Base-by-base conservation (phyloP, 2,888 invertebrate genomes). In the Caenorhabditis angaria region DNA sequence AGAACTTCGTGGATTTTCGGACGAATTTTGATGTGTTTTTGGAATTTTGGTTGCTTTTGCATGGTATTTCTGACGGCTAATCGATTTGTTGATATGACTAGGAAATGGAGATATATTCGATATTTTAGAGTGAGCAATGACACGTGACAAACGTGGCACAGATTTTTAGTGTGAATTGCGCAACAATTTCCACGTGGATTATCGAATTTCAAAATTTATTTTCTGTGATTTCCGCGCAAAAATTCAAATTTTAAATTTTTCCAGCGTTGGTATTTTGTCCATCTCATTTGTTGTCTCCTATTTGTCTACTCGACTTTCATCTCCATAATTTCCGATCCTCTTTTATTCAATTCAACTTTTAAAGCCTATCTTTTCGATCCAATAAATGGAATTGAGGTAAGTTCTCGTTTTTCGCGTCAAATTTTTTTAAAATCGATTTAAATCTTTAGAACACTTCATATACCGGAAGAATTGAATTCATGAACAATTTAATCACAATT, bases 11-110 rank as follows among this genome's bases (percentile, higher is more conserved):
- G n/a, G n/a, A 51, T 51, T 22, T 20, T 51, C 22, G 51, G 51
- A 5, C n/a, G 22, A 22, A 2, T 22, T 8, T 24, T 51, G 12
- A 24, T 51, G 22, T 8, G 51, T 22, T 24, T 51, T 8, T 51
- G 51, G 51, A 51, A 3, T 6, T 24, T n/a, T 51, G 51, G 51
- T 20, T 24, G 18, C 10, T 22, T 22, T n/a, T n/a, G 51, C n/a
- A 22, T 24, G 4, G n/a, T 51, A 51, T 51, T 51, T 24, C 12
- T 51, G 22, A 10, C 51, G 22, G 3, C 22, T 6, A 51, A 24
- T 24, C 51, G 25, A 51, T 51, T 51, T 5, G 10, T 22, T 20
- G 51, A 51, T 51, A 51, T 51, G 25, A 51, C 25, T n/a, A n/a
- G n/a, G n/a, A n/a, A n/a, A n/a, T n/a, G n/a, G n/a, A n/a, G n/a